Percentiles rank a stretch among this genome's conserved stretches.
Conservation (phyloP, 2,113 vertebrate species). For the Sylvietta virens region DNA sequence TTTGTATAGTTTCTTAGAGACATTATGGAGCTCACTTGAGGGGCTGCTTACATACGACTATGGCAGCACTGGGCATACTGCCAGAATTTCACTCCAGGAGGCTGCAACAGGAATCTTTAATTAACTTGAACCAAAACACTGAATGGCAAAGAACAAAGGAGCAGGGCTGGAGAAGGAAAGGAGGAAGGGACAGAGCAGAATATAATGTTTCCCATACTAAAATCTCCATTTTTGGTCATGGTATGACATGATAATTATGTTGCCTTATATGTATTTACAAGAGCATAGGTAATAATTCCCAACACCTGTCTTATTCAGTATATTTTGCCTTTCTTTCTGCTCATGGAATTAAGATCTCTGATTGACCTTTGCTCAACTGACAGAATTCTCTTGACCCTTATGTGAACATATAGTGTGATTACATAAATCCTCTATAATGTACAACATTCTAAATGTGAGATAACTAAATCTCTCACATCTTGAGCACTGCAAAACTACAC, state of each 20-base stretch:
- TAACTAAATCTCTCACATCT: neutral
- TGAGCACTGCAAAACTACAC: neutral
- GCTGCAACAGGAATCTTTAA: slow-evolving; percentile 67
- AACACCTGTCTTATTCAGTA: neutral
- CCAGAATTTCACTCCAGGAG: slow-evolving; percentile 67
- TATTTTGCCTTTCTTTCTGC: neutral
- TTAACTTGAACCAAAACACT: slow-evolving; percentile 66
- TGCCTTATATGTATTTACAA: neutral
- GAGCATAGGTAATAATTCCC: neutral
- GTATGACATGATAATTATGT: neutral
- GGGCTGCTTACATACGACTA: slow-evolving; percentile 36
- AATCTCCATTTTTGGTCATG: slow-evolving; percentile 39
- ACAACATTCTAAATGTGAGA: neutral
- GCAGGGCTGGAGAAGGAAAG: neutral
- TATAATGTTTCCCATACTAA: slow-evolving; percentile 25
- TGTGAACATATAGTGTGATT: neutral
- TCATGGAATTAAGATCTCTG: neutral
- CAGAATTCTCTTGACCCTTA: neutral
- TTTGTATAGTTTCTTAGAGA: slow-evolving; percentile 63
- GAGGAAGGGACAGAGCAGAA: slow-evolving; percentile 1
- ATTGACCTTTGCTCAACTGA: neutral
- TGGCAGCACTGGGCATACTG: slow-evolving; percentile 46
- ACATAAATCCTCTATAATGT: neutral
- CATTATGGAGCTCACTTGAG: slow-evolving; percentile 49
- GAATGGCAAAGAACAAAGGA: slow-evolving; percentile 48